These are phyloP conservation scores for Tuta absoluta DNA, from an alignment of 2,888 invertebrate species.

Conservation along the genomic window DNA sequence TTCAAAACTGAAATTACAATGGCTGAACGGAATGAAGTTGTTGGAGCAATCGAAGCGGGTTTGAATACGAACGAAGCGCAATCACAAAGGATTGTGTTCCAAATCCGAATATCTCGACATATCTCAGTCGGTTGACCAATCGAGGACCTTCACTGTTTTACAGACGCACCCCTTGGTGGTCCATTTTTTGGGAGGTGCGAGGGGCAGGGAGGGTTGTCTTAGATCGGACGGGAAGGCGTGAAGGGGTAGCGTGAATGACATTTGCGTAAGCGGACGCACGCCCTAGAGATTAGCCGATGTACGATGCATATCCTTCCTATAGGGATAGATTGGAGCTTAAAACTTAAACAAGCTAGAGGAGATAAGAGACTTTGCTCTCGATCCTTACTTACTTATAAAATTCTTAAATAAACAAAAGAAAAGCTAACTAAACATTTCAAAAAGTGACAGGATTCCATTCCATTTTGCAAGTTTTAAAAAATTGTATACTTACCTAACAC, in stretches of 20 bases:
- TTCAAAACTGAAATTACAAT: constrained; percentile 28
- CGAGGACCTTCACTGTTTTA: constrained; percentile 39
- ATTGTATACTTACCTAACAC: too few relatives aligned
- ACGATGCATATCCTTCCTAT: constrained; percentile 6
- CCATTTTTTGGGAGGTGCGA: constrained; percentile 31
- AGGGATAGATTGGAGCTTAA: not conserved
- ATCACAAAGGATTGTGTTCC: constrained; percentile 61
- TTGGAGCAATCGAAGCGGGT: constrained; percentile 48
- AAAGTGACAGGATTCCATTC: too few relatives aligned
- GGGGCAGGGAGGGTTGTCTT: constrained; percentile 43
- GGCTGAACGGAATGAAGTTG: constrained; percentile 26
- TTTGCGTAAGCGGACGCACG: constrained; percentile 67
- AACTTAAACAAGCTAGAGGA: not conserved
- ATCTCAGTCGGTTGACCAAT: constrained; percentile 47
- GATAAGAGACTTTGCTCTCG: not conserved
- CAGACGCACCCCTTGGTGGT: constrained; percentile 36
- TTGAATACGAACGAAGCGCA: constrained; percentile 61
- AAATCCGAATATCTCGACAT: constrained; percentile 59
- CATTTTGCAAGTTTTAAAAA: too few relatives aligned
- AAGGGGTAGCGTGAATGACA: constrained; percentile 70
- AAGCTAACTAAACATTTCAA: too few relatives aligned
- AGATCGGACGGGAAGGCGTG: constrained; percentile 48
- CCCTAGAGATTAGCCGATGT: constrained; percentile 67
- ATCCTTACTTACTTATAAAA: too few relatives aligned
- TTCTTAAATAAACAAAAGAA: too few relatives aligned